Evolutionary conservation across 1,140 invertebrate genomes (phyloP), one percentile per base, ranked within the genome.

Genomic region (Agraylea sexmaculata): DNA sequence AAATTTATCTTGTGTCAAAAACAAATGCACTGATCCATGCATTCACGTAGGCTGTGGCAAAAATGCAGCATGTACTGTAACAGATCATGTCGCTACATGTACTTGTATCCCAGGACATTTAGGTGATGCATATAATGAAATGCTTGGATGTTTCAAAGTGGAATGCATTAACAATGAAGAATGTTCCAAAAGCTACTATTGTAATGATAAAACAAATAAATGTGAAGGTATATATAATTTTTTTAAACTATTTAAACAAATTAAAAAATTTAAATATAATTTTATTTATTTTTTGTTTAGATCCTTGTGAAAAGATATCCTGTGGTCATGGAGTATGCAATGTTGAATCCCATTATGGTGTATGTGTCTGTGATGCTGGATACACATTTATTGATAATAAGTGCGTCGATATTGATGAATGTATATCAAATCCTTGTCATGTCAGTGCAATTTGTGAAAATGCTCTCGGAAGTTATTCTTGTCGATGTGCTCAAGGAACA

Each of bases 401-500:
- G 18, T 92, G 88, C 55, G 68, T 74, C 37, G 87, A 92, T 62
- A 65, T 88, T 18, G 72, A 92, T 52, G 87, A 92, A 61, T 92
- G 88, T 55, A 42, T 64, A 1, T 55, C 63, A n/a, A 64, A 64
- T 6, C 84, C 85, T 15, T 93, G 88, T 53, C 85, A 88, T 49
- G 45, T 71, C 22, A 76, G 82, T 35, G 83, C 87, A 12, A 56
- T 73, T 30, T 89, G 87, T 54, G 63, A 77, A 47, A 90, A 91
- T 52, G 75, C 68, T 10, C 73, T 74, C 2, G 87, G 87, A 27
- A 79, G 79, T 6, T 90, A 73, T 53, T 60, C 57, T 11, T 92
- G 87, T 48, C 60, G 66, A 20, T 91, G 87, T 52, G 71, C 75
- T 1, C 74, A 80, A 50, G 83, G 84, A 33, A 70, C 85, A n/a